Evolutionary conservation across 2,797 vertebrate genomes (phyloP).

Genomic region (Nannoperca obscura): DNA sequence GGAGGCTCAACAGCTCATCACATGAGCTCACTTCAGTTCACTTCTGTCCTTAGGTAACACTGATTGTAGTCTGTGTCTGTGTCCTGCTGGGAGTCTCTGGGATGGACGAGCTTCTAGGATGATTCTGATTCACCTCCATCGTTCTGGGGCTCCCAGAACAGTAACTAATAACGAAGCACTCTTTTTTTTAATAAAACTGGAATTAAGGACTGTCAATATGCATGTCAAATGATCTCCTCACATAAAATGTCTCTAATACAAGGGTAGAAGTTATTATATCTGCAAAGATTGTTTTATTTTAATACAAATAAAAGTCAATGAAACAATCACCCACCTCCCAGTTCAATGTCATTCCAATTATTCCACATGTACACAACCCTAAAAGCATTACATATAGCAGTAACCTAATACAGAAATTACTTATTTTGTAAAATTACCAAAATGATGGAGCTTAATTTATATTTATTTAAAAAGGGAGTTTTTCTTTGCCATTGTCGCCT

Average conservation of each 20-base stretch:
- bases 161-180: background rate
- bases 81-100: conserved; percentile 12
- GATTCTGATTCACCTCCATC: background rate
- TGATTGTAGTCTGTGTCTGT: conserved; percentile 15
- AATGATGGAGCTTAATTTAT: too few relatives aligned
- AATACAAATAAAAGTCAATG: background rate
- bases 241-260: background rate
- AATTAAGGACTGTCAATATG: background rate
- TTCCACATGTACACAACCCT: background rate
- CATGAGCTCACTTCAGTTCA: conserved; percentile 22
- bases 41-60: conserved; percentile 22
- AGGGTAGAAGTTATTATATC: background rate
- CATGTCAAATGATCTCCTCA: background rate
- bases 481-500: too few relatives aligned
- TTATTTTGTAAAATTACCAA: background rate
- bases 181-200: background rate
- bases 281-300: background rate
- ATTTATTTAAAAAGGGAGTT: background rate
- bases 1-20: conserved; percentile 17
- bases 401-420: background rate
- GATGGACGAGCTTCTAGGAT: conserved; percentile 14
- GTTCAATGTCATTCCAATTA: background rate
- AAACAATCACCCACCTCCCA: background rate
- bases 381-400: background rate
- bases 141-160: background rate